A percentile compares a stretch with the other conserved stretches of the same genome.
Evolutionary conservation across 1,140 invertebrate genomes (phyloP).

Genomic region (Hesperophylax magnus): DNA sequence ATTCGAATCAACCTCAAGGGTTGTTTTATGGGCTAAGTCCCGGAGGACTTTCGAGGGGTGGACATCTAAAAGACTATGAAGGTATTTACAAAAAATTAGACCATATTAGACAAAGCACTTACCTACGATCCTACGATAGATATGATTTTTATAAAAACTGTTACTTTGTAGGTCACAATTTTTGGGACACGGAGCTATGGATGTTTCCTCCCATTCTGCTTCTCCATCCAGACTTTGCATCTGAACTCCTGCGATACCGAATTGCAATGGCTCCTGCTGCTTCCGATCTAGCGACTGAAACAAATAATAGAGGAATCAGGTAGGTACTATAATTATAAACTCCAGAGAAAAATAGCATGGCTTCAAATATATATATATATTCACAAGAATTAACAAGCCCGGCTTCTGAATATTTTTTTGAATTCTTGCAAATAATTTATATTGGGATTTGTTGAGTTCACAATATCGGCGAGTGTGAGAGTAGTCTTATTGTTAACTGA

Average conservation of each 20-base stretch:
- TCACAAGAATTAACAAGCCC: too few relatives aligned
- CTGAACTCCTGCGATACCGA: slow-evolving; percentile 64
- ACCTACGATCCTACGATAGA: too few relatives aligned
- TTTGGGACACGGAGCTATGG: slow-evolving; percentile 71
- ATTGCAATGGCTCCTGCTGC: slow-evolving; percentile 63
- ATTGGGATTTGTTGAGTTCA: too few relatives aligned
- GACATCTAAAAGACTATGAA: slow-evolving; percentile 67
- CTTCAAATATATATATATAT: too few relatives aligned
- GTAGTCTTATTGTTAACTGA: too few relatives aligned
- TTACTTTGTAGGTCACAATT: slow-evolving; percentile 64
- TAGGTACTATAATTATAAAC: too few relatives aligned
- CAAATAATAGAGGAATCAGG: slow-evolving; percentile 67
- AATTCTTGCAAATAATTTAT: too few relatives aligned
- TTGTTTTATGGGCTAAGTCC: slow-evolving; percentile 72
- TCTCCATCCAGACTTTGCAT: slow-evolving; percentile 63
- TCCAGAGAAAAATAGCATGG: too few relatives aligned
- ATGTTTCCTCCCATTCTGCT: slow-evolving; percentile 68
- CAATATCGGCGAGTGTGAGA: too few relatives aligned
- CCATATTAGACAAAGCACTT: too few relatives aligned
- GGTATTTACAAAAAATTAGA: slow-evolving; percentile 57
- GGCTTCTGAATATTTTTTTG: too few relatives aligned
- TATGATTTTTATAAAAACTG: too few relatives aligned
- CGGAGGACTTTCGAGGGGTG: slow-evolving; percentile 71
- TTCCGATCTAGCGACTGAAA: slow-evolving; percentile 60
- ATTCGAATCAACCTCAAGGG: slow-evolving; percentile 63